Percentiles rank a stretch among this genome's conserved stretches.
phyloP scores from a whole-genome alignment of 2,888 invertebrate genomes.

The Calameuta idolon region DNA sequence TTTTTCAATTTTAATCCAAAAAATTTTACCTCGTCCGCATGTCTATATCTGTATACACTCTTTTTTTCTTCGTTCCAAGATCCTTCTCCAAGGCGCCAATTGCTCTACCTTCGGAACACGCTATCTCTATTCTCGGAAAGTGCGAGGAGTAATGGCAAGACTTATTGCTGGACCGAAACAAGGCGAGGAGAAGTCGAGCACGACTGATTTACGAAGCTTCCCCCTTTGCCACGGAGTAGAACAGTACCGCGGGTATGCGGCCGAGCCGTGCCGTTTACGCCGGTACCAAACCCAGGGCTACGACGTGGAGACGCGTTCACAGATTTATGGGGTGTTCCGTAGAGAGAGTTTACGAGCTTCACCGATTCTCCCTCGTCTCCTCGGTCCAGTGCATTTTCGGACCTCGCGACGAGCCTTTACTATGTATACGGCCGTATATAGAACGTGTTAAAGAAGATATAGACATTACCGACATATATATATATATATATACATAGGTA shows the following conservation, averaged over 20 bases:
- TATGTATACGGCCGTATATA: neutral
- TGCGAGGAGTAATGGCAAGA: neutral
- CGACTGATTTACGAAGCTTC: constrained; percentile 58
- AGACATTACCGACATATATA: neutral
- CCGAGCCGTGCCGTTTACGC: constrained; percentile 29
- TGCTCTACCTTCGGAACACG: neutral
- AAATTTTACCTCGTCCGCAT: neutral
- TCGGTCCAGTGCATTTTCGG: neutral
- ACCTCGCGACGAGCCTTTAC: neutral
- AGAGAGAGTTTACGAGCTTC: constrained; percentile 46
- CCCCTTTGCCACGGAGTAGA: constrained; percentile 38
- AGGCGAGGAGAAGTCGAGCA: constrained; percentile 52
- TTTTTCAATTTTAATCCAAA: neutral
- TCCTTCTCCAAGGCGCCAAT: neutral
- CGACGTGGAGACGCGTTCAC: constrained; percentile 35
- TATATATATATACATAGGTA: too few species aligned
- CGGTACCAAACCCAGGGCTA: neutral
- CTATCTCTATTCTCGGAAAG: neutral
- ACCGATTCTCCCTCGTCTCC: constrained; percentile 32
- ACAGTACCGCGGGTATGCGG: constrained; percentile 23
- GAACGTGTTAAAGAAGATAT: neutral
- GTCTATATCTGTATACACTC: neutral
- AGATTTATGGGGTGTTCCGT: constrained; percentile 60
- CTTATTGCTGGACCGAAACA: constrained; percentile 33
- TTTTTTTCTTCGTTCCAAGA: neutral